phyloP scores from a whole-genome alignment of 2,888 invertebrate genomes.

The Acanthoscelides obtectus region DNA sequence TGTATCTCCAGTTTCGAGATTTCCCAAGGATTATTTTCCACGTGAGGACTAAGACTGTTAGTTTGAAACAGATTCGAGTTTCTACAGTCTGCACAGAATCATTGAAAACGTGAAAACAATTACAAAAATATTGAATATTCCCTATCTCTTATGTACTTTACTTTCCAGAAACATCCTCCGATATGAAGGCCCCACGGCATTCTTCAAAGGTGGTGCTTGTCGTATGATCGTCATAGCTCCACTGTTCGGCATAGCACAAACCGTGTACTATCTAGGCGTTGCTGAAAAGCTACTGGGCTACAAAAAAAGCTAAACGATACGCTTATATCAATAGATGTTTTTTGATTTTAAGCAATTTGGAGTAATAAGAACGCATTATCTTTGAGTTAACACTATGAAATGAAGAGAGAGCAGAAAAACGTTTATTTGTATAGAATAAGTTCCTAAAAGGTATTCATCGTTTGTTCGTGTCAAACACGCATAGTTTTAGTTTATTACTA shows the following conservation, averaged over 20 bases:
- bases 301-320: constrained; percentile 14
- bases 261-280: constrained; percentile 94
- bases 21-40: too few relatives aligned
- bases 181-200: constrained; percentile 86
- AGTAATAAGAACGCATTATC: constrained; percentile 11
- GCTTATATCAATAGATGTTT: not conserved
- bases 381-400: not conserved
- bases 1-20: too few relatives aligned
- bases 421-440: not conserved
- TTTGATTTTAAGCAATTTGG: constrained; percentile 15
- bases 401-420: not conserved
- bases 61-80: too few relatives aligned
- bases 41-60: too few relatives aligned
- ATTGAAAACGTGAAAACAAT: too few relatives aligned
- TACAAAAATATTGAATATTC: too few relatives aligned
- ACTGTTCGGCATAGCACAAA: constrained; percentile 97
- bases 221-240: constrained; percentile 98
- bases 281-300: constrained; percentile 71
- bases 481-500: too few relatives aligned
- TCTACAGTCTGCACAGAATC: too few relatives aligned
- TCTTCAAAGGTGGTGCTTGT: constrained; percentile 97
- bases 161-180: constrained; percentile 71
- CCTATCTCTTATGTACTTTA: too few relatives aligned
- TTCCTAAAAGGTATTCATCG: too few relatives aligned
- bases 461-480: too few relatives aligned